Percentiles rank a stretch among this genome's conserved stretches.
Conservation (phyloP, 2,797 vertebrate species). For the Phoxinus dragarum region DNA sequence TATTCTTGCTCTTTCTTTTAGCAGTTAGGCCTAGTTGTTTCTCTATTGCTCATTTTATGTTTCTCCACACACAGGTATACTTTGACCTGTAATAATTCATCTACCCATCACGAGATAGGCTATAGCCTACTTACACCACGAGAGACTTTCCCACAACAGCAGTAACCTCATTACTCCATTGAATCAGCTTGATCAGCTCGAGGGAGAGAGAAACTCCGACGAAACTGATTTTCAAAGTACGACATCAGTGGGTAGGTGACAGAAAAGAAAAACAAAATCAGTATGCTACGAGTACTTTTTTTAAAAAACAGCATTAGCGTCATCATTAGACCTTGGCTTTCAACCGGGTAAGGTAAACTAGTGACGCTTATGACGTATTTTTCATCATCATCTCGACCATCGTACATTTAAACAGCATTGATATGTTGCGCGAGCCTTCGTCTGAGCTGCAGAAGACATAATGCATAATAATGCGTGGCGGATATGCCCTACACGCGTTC, state of each 20-base stretch:
- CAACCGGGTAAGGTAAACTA: background rate
- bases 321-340: background rate
- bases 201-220: background rate
- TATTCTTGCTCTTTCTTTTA: background rate
- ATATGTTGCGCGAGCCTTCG: conserved; percentile 4
- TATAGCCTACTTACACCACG: conserved; percentile 17
- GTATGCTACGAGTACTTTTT: background rate
- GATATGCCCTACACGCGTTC: background rate
- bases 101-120: conserved; percentile 46
- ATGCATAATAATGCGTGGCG: conserved; percentile 35
- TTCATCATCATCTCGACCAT: conserved; percentile 29
- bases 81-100: conserved; percentile 50
- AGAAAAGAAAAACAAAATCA: too few relatives aligned
- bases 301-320: background rate
- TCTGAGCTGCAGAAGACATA: background rate
- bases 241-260: conserved; percentile 9
- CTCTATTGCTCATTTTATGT: background rate
- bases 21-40: background rate
- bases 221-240: background rate
- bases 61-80: conserved; percentile 23
- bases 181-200: background rate
- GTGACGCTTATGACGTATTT: conserved; percentile 53
- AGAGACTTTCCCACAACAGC: background rate
- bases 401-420: background rate
- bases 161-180: background rate